Base-by-base conservation (phyloP, 2,888 invertebrate genomes). In the Trichopria drosophilae region DNA sequence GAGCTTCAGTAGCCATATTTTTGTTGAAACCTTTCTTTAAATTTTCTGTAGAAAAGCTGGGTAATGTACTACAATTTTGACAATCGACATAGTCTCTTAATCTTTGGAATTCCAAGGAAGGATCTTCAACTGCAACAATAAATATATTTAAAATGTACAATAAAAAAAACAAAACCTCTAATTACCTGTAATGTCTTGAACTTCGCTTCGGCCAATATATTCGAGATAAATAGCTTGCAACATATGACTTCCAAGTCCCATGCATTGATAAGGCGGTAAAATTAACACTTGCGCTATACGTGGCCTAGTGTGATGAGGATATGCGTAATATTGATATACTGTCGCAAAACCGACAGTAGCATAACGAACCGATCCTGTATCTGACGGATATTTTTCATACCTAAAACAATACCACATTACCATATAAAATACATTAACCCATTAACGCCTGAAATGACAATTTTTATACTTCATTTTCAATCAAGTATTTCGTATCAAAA, bases 251-350 rank as follows among this genome's bases (percentile, higher is more conserved):
- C 96, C 95, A 31, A 96, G 78, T 1, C 97, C 95, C 35, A 86
- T 78, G 47, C 83, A 84, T 75, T 95, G 91, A 73, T 89, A 95
- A 0, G 93, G 91, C n/a, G 97, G 97, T 58, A 98, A 76, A 32
- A 97, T 83, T 49, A 97, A 80, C 72, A 95, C 87, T 77, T 98
- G 97, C 58, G 94, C 92, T 57, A 99, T 89, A 52, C 98, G 82
- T 4, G 96, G 93, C 22, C 98, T 82, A 43, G 84, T 84, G 71
- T 89, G 85, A 53, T 84, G 82, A 0, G 97, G 96, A 76, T 95
- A 96, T 2, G 92, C 90, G 73, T 92, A 99, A 78, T 95, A 99
- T 61, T 91, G 87, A 77, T 97, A 99, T 32, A 93, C 88, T 0
- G 94, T 92, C 40, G 89, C 85, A 76, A 92, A 97, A 10, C 93